Base-by-base conservation (phyloP, 1,140 invertebrate genomes). In the Pemphigus obesinymphae region DNA sequence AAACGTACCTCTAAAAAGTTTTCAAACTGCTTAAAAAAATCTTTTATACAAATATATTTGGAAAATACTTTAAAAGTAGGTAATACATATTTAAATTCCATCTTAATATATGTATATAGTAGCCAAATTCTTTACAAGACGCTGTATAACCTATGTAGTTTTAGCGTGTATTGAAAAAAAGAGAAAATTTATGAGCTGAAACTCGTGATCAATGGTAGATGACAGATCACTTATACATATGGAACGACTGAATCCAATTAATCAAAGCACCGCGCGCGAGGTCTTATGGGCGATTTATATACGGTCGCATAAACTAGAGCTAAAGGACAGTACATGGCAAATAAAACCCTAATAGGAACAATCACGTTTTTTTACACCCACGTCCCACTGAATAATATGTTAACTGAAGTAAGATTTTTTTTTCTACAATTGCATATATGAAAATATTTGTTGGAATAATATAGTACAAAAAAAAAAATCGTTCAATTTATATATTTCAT, bases 171-270 rank as follows among this genome's bases (percentile, higher is more conserved):
- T 31, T 29, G 31, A 31, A 73, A 73, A 72, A 48, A 73, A 73
- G 13, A 50, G 8, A 45, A 70, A 70, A n/a, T n/a, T n/a, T n/a
- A n/a, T 7, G n/a, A 70, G 6, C 63, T 29, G 1, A 10, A 15
- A 2, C n/a, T 45, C 43, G 43, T 50, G 70, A 73, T 50, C 43
- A 50, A 29, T 31, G 31, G 3, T 11, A 73, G 26, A n/a, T 73
- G 29, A 50, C 70, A 20, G 45, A 31, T 2, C 1, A n/a, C 29
- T 23, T 45, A 8, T 45, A 72, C 23, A 4, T 72, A n/a, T 29
- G 20, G 45, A 72, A 72, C 68, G 29, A 43, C 43, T 73, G 43
- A 73, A 50, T 73, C 70, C 45, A 73, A 73, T 73, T 48, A 73
- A 73, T 73, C 70, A 73, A 48, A 23, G 17, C 45, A 11, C 45